Base-by-base conservation (phyloP, 1,140 invertebrate species). In the Venustaconcha ellipsiformis region DNA sequence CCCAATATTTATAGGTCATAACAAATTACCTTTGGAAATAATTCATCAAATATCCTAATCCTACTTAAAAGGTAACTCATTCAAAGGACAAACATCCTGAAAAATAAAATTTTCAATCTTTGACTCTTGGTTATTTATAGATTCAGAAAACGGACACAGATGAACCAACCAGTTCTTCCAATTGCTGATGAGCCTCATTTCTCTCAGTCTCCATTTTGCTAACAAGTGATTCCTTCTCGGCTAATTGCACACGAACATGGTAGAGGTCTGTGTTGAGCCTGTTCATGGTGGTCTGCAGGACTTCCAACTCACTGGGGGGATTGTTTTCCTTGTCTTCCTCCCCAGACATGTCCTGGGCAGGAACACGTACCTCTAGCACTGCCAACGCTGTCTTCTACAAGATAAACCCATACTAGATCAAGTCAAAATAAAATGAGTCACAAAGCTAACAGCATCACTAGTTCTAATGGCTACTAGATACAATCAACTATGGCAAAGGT, bases 311-410 rank as follows among this genome's bases (percentile, higher is more conserved):
- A 79, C 78, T 84, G 37, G 37, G 37, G 11, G 84, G 84, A 67
- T 82, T 81, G 63, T 85, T 85, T 68, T 87, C 83, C 74, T 86
- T 86, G 75, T 82, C 78, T 66, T 84, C 86, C 59, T 88, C 85
- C 60, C 71, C 79, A 14, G 70, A 68, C 65, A 78, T 78, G 63
- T 82, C 76, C 12, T 58, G 48, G 18, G 67, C 70, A 37, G 81
- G 48, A 12, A 83, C 73, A 60, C 79, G 65, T 2, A 82, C 83
- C 59, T 86, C 83, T 5, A 80, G 75, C 57, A 80, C 74, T 30
- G 83, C 82, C 64, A 87, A 70, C 57, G 86, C 86, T 67, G 74
- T 79, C 80, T 80, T 86, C 86, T 87, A 72, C 20, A 81, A 74
- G 17, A n/a, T 17, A 74, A 30, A 81, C 26, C 64, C 20, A 20